Percentiles rank a stretch among this genome's conserved stretches.
phyloP scores from a whole-genome alignment of 2,888 invertebrate genomes.

The Galeopsomyia nigrocyanea region DNA sequence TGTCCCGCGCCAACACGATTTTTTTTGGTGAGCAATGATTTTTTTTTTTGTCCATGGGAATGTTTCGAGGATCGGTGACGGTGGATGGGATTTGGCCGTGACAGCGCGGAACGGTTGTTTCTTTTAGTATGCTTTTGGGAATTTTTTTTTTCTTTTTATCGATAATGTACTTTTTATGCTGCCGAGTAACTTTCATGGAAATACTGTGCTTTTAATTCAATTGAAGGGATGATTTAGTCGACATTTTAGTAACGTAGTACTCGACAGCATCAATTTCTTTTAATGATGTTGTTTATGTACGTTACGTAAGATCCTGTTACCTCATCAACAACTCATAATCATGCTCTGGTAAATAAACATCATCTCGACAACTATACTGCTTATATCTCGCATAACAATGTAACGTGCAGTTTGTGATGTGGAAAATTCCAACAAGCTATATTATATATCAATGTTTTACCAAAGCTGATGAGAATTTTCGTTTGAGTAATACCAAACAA shows the following conservation, averaged over 20 bases:
- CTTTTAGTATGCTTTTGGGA: too few species aligned
- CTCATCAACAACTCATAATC: not conserved
- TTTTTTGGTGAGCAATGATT: too few species aligned
- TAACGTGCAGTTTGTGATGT: not conserved
- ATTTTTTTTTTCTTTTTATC: too few species aligned
- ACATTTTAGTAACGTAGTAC: not conserved
- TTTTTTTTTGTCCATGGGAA: too few species aligned
- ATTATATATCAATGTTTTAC: constrained; percentile 1
- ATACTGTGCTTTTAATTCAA: constrained; percentile 3
- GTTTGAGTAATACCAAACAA: not conserved
- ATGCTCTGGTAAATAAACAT: too few species aligned
- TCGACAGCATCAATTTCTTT: not conserved
- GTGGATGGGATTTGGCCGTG: too few species aligned
- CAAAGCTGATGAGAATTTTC: not conserved
- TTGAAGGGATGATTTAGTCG: constrained; percentile 1
- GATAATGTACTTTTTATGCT: too few species aligned
- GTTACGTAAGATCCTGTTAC: constrained; percentile 31
- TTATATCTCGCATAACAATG: not conserved
- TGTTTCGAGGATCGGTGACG: too few species aligned
- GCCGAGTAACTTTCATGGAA: not conserved
- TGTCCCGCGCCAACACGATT: too few species aligned
- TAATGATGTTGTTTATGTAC: not conserved
- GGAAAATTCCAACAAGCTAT: not conserved
- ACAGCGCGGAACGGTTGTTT: too few species aligned
- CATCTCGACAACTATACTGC: not conserved